Base-by-base conservation (phyloP, 2,113 vertebrate genomes). In the Vidua chalybeata region DNA sequence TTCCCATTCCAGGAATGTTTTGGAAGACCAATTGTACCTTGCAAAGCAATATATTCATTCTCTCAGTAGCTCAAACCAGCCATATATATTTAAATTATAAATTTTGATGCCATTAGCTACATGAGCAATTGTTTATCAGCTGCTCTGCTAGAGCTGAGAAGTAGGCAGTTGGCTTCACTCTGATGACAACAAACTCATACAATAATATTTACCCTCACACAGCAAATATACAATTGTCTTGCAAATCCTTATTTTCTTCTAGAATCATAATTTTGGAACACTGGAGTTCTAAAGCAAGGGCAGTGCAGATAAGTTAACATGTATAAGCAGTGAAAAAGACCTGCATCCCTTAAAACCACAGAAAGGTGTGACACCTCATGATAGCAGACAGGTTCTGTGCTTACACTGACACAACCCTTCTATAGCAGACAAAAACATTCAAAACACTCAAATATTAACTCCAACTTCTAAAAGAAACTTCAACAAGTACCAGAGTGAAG, bases 1-100 rank as follows among this genome's bases (percentile, higher is more conserved):
- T 81, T 96, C 71, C 77, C 82, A 87, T 73, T 90, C 77, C 37
- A 94, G 88, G 45, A 88, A 84, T 79, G 72, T 63, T 96, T 82
- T 96, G 97, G 97, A 97, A 97, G 95, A 97, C 95, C 96, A 96
- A 83, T 85, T 95, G 89, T 94, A 97, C 94, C 83, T 97, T 96
- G 87, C 94, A 96, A 92, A 97, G 86, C 67, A 94, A 93, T 82
- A 83, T 17, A 68, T 67, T 95, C 23, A n/a, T 91, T 94, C 84
- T 96, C 76, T 87, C 63, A 48, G 56, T 11, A 90, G 92, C 84
- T 78, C 93, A 82, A 85, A 81, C 52, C 83, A 87, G 93, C 48
- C 11, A n/a, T 74, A 77, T 46, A 37, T 62, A 92, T 89, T 91
- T 77, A 84, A 89, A 89, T 84, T 20, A 91, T 33, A 93, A 86